Evolutionary conservation across 2,113 vertebrate genomes (phyloP).

Genomic region (Cyprinus carpio): DNA sequence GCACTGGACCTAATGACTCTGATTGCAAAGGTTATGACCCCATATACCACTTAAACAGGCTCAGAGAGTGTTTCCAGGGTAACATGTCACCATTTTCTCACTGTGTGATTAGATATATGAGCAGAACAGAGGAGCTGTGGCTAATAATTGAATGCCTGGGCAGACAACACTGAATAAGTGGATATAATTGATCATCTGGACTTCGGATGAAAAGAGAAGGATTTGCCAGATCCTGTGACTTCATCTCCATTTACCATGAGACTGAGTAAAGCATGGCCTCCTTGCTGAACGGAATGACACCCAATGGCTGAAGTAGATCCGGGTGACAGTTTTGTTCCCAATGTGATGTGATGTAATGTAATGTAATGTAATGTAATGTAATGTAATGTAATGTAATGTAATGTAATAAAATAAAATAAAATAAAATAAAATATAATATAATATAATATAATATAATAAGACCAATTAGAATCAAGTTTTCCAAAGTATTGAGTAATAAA

Average conservation of each 20-base stretch:
- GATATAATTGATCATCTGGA: not conserved
- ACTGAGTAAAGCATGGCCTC: not conserved
- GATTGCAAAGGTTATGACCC: conserved; percentile 5
- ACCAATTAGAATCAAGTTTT: not conserved
- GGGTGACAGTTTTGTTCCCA: not conserved
- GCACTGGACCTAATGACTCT: not conserved
- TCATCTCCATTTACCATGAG: not conserved
- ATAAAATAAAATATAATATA: too few species aligned
- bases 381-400: not conserved
- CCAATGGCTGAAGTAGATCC: not conserved
- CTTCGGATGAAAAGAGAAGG: not conserved
- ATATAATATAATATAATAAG: not conserved
- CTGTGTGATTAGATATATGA: not conserved
- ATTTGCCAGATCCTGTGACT: conserved; percentile 3
- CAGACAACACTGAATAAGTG: not conserved
- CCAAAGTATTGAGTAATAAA: too few species aligned
- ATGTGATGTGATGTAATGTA: not conserved
- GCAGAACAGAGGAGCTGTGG: not conserved
- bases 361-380: not conserved
- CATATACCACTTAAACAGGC: not conserved
- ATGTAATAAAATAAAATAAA: too few species aligned
- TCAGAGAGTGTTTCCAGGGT: conserved; percentile 61
- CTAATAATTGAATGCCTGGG: not conserved
- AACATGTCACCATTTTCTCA: conserved; percentile 53
- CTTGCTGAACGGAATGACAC: not conserved